Evolutionary conservation across 1,140 invertebrate genomes (phyloP).

Genomic region (Streblospio benedicti): DNA sequence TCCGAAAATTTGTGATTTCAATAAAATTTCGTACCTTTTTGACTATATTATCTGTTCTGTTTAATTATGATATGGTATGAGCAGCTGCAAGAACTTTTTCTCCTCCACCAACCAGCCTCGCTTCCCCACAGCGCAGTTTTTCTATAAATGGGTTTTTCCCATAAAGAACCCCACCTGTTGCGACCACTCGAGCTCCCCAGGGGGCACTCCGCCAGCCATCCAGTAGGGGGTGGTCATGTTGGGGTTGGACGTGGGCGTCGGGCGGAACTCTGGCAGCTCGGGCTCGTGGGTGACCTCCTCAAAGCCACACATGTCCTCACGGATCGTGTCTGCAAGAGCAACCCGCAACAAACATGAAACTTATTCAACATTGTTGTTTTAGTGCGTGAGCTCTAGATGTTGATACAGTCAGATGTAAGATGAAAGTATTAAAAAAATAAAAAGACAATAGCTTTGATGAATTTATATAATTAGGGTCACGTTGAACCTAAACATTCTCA

Average conservation of each 20-base stretch:
- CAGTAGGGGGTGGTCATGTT: conserved; percentile 5
- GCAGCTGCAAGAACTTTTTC: background rate
- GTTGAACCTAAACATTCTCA: too few species aligned
- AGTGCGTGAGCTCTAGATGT: background rate
- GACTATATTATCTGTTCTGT: background rate
- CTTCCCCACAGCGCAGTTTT: conserved; percentile 9
- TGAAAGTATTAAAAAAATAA: too few species aligned
- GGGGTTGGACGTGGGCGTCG: conserved; percentile 34
- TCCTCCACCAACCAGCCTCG: background rate
- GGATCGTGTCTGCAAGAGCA: conserved; percentile 44
- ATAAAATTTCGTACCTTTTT: background rate
- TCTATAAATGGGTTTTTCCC: too few species aligned
- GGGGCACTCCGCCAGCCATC: too few species aligned
- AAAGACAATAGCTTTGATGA: too few species aligned
- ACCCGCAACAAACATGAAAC: background rate
- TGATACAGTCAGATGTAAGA: too few species aligned
- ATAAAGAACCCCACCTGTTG: conserved; percentile 5
- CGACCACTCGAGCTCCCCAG: background rate
- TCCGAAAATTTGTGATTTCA: background rate
- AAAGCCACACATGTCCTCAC: conserved; percentile 71
- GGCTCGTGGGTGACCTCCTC: conserved; percentile 39
- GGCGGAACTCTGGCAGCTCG: conserved; percentile 45
- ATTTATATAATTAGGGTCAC: too few species aligned
- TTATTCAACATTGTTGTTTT: background rate
- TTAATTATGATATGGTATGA: background rate